phyloP scores from a whole-genome alignment of 2,113 vertebrate genomes.

The Gasterosteus nipponicus region DNA sequence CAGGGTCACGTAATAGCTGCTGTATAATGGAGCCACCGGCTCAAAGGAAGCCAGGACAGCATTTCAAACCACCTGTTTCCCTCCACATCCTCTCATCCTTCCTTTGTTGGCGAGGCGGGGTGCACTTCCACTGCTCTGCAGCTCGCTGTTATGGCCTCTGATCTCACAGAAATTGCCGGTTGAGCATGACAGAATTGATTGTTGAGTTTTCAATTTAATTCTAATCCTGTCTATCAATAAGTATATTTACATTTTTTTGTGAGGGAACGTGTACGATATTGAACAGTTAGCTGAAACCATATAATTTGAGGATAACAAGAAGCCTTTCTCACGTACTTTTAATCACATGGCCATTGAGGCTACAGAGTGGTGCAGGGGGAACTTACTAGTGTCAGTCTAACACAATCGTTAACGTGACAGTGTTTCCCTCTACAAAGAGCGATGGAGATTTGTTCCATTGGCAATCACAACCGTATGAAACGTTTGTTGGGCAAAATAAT shows the following conservation, averaged over 20 bases:
- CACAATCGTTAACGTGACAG: background rate
- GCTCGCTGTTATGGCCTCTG: constrained; percentile 23
- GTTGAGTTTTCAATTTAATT: background rate
- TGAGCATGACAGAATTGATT: background rate
- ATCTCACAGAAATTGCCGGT: constrained; percentile 26
- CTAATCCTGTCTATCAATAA: constrained; percentile 7
- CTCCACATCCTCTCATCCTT: constrained; percentile 42
- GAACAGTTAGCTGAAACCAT: background rate
- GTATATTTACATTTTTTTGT: background rate
- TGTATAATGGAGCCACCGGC: constrained; percentile 43
- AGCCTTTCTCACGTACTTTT: background rate
- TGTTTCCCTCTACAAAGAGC: background rate
- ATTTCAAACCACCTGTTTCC: constrained; percentile 70
- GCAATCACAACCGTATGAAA: no score
- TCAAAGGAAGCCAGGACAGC: constrained; percentile 48
- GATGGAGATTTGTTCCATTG: no score
- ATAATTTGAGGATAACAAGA: background rate
- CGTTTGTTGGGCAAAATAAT: no score
- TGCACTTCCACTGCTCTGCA: constrained; percentile 15
- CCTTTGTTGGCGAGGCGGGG: constrained; percentile 22
- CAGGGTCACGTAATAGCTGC: constrained; percentile 37
- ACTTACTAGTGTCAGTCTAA: background rate
- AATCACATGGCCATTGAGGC: background rate
- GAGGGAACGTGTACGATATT: background rate
- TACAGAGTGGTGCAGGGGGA: background rate